Evolutionary conservation across 1,140 invertebrate genomes (phyloP).

Genomic region (Globodera rostochiensis): DNA sequence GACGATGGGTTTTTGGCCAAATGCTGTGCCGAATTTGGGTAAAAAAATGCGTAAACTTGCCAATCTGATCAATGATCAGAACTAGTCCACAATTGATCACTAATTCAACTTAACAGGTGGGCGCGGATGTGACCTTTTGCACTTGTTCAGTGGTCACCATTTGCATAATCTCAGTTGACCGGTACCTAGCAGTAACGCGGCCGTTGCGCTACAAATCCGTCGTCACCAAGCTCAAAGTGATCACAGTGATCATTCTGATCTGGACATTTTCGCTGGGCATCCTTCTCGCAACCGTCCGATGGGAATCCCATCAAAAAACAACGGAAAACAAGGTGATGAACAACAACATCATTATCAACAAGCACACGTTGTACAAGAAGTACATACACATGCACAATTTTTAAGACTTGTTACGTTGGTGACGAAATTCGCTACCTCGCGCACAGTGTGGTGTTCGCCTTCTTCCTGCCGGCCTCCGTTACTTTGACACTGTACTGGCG

Average conservation of each 20-base stretch:
- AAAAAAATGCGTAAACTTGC: not conserved
- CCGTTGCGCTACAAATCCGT: constrained; percentile 69
- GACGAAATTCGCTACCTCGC: constrained; percentile 65
- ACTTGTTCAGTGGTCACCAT: constrained; percentile 69
- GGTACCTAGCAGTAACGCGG: constrained; percentile 70
- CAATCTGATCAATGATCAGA: not conserved
- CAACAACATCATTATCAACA: not conserved
- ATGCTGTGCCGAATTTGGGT: constrained; percentile 69
- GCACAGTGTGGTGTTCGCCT: constrained; percentile 63
- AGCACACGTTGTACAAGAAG: not conserved
- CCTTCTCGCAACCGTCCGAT: constrained; percentile 59
- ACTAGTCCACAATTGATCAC: too few relatives aligned
- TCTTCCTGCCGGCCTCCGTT: constrained; percentile 62
- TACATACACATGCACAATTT: constrained; percentile 28
- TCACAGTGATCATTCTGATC: constrained; percentile 69
- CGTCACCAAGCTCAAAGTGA: constrained; percentile 65
- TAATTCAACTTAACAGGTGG: constrained; percentile 44
- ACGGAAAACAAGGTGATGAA: constrained; percentile 8
- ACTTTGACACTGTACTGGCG: constrained; percentile 65
- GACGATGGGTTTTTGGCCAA: constrained; percentile 68
- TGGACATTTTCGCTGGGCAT: constrained; percentile 78
- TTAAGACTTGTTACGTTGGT: constrained; percentile 62
- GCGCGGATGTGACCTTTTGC: constrained; percentile 70
- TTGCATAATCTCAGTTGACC: constrained; percentile 69
- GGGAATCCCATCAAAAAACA: constrained; percentile 40